phyloP scores from a whole-genome alignment of 2,113 vertebrate genomes.

The Phrynosoma platyrhinos region DNA sequence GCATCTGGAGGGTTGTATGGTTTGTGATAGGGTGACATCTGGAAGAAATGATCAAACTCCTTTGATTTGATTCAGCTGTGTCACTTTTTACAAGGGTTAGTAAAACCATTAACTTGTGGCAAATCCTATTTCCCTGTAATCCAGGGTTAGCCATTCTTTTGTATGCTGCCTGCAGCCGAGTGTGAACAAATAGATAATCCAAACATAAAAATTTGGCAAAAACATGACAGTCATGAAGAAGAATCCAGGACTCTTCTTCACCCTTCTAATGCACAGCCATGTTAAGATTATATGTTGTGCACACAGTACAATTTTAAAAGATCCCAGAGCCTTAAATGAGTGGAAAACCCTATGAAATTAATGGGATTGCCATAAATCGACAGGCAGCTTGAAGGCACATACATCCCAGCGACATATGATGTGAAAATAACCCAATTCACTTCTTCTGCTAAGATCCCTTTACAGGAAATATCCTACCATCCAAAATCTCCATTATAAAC shows the following conservation, averaged over 20 bases:
- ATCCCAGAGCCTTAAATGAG: constrained; percentile 22
- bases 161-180: constrained; percentile 59
- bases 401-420: no score
- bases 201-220: constrained; percentile 55
- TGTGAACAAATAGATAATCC: constrained; percentile 34
- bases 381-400: constrained; percentile 68
- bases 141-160: constrained; percentile 39
- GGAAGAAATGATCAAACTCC: neutral
- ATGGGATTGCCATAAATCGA: constrained; percentile 79
- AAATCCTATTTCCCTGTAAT: constrained; percentile 32
- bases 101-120: neutral
- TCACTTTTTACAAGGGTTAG: neutral
- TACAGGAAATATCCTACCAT: no score
- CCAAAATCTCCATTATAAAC: constrained; percentile 66
- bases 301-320: neutral
- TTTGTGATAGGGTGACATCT: neutral
- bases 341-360: constrained; percentile 75
- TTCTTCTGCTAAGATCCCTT: no score
- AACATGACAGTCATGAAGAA: constrained; percentile 39
- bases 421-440: no score
- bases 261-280: constrained; percentile 57
- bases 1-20: neutral
- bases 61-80: neutral
- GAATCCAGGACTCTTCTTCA: constrained; percentile 37
- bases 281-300: constrained; percentile 36